Base-by-base conservation (phyloP, 2,888 invertebrate genomes). In the Drosophila subquinaria region DNA sequence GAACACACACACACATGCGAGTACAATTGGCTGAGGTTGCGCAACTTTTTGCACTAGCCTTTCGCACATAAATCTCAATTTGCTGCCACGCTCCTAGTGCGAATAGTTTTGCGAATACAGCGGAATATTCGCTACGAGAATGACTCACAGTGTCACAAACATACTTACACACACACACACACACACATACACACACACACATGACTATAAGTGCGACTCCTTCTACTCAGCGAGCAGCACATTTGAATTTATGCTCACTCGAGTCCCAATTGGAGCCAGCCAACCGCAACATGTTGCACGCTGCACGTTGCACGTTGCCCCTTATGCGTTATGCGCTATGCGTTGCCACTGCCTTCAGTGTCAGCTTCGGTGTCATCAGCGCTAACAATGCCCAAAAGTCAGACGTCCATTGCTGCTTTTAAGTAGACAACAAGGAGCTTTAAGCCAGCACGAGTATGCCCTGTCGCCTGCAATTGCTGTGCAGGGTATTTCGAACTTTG, bases 191-290 rank as follows among this genome's bases (percentile, higher is more conserved):
- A 23, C 56, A 27, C 51, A 23, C 27, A 45, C 27, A 35, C 55
- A 36, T 13, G 62, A 60, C 64, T 74, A 69, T 81, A 80, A 80
- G 84, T 69, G 36, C 8, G 60, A 36, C 63, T 64, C 59, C 59
- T 70, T 67, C 73, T 52, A 59, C 60, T 67, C 63, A 60, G 61
- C 62, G 76, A 59, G 71, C 74, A 8, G 56, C 61, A 67, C 81
- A 81, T 85, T 88, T 84, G 85, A 85, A 88, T 84, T 84, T 84
- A 79, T 85, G 88, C 86, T 88, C 86, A 73, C 86, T 88, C 76
- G 73, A 88, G 64, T 85, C 84, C 84, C 86, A 85, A 84, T 85
- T 85, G 84, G 76, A 82, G 65, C 53, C 84, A 84, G 69, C 79
- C 84, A 77, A 82, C 84, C 88, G 81, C 82, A 84, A 81, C 84